phyloP scores from a whole-genome alignment of 2,113 vertebrate species.

The Varanus salvator region DNA sequence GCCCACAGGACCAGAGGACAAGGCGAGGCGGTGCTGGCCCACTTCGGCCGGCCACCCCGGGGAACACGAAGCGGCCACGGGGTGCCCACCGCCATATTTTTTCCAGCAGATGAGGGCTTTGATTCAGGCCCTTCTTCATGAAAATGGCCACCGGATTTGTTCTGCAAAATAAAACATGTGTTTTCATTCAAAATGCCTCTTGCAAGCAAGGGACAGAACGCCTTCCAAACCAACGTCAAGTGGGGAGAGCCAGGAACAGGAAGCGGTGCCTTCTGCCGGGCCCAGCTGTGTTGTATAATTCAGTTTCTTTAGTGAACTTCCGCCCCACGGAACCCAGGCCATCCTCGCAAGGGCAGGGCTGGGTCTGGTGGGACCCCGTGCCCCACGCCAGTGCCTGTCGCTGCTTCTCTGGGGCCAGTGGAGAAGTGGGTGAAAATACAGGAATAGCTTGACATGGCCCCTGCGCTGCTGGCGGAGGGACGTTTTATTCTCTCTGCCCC shows the following conservation, averaged over 20 bases:
- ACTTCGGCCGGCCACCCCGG: too few species aligned
- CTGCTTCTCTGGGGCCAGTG: too few species aligned
- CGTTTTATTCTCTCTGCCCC: too few species aligned
- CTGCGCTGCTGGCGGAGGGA: too few species aligned
- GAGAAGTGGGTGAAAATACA: too few species aligned
- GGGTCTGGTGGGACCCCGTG: too few species aligned
- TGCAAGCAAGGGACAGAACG: conserved; percentile 36
- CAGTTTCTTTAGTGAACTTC: conserved; percentile 5
- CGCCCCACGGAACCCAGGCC: neutral
- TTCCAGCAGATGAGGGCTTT: neutral
- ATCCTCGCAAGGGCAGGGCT: neutral
- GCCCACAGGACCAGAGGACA: too few species aligned
- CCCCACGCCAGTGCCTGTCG: too few species aligned
- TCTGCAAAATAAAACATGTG: conserved; percentile 6
- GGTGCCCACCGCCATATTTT: neutral
- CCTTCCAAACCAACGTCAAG: conserved; percentile 31
- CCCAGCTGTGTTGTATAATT: conserved; percentile 18
- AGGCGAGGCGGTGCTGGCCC: too few species aligned
- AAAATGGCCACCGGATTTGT: neutral
- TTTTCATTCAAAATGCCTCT: conserved; percentile 53
- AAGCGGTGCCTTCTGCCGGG: conserved; percentile 24
- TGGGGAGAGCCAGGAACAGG: conserved; percentile 16
- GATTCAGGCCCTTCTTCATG: neutral
- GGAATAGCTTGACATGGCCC: too few species aligned
- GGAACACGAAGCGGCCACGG: too few species aligned